These are phyloP conservation scores for Hydropsyche betteni DNA, from an alignment of 2,888 invertebrate genomes.

Conservation along the genomic window DNA sequence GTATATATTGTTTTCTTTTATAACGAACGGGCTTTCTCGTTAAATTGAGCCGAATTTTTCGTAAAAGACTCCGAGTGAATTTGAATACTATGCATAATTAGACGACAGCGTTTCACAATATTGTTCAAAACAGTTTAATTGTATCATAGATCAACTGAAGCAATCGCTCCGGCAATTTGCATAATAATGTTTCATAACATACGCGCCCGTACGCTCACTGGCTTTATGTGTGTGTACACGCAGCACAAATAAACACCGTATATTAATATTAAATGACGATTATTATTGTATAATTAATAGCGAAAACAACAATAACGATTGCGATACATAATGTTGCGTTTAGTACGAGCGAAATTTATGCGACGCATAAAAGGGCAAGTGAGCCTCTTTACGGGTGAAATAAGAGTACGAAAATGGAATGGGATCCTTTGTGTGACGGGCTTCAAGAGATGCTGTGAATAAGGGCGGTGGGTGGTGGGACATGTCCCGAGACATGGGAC, in stretches of 20 bases:
- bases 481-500: too few relatives aligned
- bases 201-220: not conserved
- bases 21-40: not conserved
- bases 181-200: constrained; percentile 9
- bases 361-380: constrained; percentile 13
- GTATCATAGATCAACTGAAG: too few relatives aligned
- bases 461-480: not conserved
- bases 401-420: constrained; percentile 9
- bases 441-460: not conserved
- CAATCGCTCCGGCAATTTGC: constrained; percentile 1
- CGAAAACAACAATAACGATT: constrained; percentile 6
- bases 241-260: not conserved
- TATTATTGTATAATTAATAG: not conserved
- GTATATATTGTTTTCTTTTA: not conserved
- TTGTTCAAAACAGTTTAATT: too few relatives aligned
- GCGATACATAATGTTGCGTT: not conserved
- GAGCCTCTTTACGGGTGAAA: constrained; percentile 3
- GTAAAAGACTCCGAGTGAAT: not conserved
- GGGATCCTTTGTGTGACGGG: not conserved
- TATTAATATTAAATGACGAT: constrained; percentile 7
- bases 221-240: not conserved
- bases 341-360: constrained; percentile 1
- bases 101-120: too few relatives aligned
- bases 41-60: not conserved
- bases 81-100: not conserved